These are phyloP conservation scores for Malurus melanocephalus DNA, from an alignment of 2,113 vertebrate species.

Conservation along the genomic window DNA sequence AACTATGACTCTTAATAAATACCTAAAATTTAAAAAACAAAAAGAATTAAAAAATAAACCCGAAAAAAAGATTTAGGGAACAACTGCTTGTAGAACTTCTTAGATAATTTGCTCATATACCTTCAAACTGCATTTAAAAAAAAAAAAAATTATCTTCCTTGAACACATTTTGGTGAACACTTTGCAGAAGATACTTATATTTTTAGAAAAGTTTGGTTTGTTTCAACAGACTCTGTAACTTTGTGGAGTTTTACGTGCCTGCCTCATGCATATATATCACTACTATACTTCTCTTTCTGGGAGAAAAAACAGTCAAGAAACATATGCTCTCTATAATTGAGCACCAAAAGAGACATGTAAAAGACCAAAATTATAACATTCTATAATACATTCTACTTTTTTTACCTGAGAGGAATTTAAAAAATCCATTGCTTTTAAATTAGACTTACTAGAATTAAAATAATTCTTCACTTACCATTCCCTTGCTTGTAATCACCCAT, in stretches of 20 bases:
- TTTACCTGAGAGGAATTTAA: background rate
- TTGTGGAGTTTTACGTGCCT: background rate
- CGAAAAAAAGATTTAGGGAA: background rate
- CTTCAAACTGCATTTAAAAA: background rate
- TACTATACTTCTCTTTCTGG: background rate
- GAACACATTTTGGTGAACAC: background rate
- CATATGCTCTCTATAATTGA: background rate
- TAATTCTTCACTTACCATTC: background rate
- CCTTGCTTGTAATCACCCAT: background rate
- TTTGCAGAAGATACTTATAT: background rate
- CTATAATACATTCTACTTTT: background rate
- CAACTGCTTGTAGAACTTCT: background rate
- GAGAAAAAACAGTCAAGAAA: background rate
- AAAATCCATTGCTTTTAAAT: background rate
- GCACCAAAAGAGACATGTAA: background rate
- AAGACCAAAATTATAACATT: background rate
- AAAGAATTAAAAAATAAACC: background rate
- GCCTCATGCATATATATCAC: background rate
- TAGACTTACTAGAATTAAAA: background rate
- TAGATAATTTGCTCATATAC: background rate
- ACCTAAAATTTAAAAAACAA: background rate
- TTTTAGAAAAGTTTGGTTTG: background rate
- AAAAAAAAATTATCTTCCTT: background rate
- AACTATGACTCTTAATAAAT: background rate
- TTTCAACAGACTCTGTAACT: background rate